phyloP scores from a whole-genome alignment of 2,113 vertebrate species.

The Uropsilus gracilis region DNA sequence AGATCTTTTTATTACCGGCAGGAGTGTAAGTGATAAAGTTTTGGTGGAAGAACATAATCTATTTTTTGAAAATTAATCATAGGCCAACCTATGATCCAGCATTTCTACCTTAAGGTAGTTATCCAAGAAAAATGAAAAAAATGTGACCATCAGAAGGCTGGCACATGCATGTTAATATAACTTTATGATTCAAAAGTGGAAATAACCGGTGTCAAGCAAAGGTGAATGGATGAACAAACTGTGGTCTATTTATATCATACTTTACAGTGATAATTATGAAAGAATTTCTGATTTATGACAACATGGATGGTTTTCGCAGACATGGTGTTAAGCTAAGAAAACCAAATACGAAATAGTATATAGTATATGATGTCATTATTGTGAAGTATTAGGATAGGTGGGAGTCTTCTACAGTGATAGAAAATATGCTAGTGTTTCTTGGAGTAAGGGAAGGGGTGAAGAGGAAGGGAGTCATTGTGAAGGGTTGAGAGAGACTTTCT shows the following conservation, averaged over 20 bases:
- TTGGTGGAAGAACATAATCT: not conserved
- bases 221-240: not conserved
- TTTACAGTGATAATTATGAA: not conserved
- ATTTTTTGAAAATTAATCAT: not conserved
- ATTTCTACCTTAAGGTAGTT: not conserved
- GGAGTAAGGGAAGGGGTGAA: not conserved
- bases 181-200: not conserved
- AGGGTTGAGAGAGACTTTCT: not conserved
- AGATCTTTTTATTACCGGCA: not conserved
- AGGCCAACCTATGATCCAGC: not conserved
- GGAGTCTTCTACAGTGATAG: not conserved
- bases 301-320: not conserved
- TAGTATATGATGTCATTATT: not conserved
- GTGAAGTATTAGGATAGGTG: not conserved
- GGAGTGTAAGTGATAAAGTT: not conserved
- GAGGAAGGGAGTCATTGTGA: not conserved
- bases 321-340: not conserved
- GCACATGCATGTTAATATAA: not conserved
- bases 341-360: not conserved
- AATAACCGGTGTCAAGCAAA: not conserved
- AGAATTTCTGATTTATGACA: not conserved
- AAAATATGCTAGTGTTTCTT: not conserved
- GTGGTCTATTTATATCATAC: not conserved
- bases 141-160: not conserved
- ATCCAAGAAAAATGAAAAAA: not conserved